phyloP scores from a whole-genome alignment of 1,140 invertebrate genomes.

The Bactericera cockerelli region DNA sequence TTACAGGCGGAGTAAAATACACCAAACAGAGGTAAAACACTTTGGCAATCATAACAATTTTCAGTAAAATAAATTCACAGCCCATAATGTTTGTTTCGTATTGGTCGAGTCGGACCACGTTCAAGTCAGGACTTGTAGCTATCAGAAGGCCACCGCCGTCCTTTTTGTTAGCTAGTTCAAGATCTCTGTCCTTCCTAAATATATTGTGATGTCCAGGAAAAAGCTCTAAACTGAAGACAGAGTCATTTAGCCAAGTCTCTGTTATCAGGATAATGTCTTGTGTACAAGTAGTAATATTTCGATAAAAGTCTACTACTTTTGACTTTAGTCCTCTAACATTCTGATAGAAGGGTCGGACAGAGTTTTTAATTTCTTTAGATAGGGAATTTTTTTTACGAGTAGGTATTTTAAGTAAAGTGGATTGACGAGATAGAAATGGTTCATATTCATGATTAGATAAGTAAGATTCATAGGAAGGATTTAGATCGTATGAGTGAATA shows the following conservation, averaged over 20 bases:
- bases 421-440: too few species aligned
- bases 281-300: background rate
- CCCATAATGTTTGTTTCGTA: background rate
- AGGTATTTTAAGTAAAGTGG: too few species aligned
- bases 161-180: background rate
- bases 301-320: conserved; percentile 9
- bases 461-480: too few species aligned
- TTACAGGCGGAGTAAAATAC: conserved; percentile 1
- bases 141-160: background rate
- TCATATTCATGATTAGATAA: too few species aligned
- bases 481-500: too few species aligned
- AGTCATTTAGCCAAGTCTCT: conserved; percentile 9
- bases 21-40: background rate
- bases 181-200: background rate
- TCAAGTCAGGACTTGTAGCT: background rate
- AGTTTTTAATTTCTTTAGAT: too few species aligned
- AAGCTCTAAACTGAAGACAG: conserved; percentile 10
- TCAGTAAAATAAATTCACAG: background rate
- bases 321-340: conserved; percentile 11
- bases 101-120: background rate
- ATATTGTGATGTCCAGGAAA: conserved; percentile 4
- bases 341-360: conserved; percentile 4
- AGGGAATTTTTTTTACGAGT: too few species aligned
- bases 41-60: background rate
- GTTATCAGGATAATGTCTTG: background rate